Percentiles rank a stretch among this genome's conserved stretches.
Evolutionary conservation across 2,888 invertebrate species (phyloP).

Genomic region (Phengaris arion): DNA sequence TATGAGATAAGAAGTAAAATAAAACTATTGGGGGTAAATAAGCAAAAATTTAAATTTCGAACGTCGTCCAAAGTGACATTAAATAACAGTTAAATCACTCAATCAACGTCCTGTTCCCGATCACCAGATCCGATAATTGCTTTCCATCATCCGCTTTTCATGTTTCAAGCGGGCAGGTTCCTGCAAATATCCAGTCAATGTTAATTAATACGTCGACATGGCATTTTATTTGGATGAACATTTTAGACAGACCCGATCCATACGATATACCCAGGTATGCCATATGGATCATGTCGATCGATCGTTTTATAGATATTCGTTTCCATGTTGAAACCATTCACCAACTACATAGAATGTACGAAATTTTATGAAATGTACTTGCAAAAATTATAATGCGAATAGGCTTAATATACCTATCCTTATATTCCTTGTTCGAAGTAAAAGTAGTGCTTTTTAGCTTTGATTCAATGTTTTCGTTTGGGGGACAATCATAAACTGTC

Average conservation of each 20-base stretch:
- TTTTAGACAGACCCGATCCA: not conserved
- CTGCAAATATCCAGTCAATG: constrained; percentile 19
- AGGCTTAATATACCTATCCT: no score
- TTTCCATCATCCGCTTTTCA: constrained; percentile 24
- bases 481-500: not conserved
- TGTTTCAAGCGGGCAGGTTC: constrained; percentile 19
- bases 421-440: not conserved
- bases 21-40: not conserved
- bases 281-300: no score
- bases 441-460: not conserved
- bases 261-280: no score
- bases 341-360: not conserved
- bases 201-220: constrained; percentile 14
- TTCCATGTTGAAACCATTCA: not conserved
- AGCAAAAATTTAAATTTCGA: not conserved
- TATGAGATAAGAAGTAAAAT: not conserved
- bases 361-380: not conserved
- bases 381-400: not conserved
- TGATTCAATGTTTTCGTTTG: not conserved
- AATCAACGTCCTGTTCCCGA: constrained; percentile 27
- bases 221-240: constrained; percentile 8
- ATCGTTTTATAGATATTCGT: no score
- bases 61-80: constrained; percentile 22
- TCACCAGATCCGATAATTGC: constrained; percentile 29
- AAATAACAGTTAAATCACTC: constrained; percentile 30